Base-by-base conservation (phyloP, 2,888 invertebrate genomes). In the Nomada ferruginata region DNA sequence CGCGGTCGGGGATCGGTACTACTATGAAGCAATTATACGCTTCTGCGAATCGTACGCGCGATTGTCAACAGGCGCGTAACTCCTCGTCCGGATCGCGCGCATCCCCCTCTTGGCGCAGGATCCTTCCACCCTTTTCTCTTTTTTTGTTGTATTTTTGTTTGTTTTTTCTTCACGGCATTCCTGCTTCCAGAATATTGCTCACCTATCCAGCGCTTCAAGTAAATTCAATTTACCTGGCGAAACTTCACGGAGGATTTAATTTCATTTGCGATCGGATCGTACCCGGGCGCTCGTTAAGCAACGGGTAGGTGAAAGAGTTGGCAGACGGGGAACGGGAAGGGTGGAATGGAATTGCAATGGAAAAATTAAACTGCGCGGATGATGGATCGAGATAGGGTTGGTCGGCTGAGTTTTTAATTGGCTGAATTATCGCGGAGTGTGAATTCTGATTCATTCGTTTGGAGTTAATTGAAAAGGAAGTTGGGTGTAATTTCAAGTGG, bases 1-100 rank as follows among this genome's bases (percentile, higher is more conserved):
- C 79, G 61, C 79, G 23, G 65, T 66, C 71, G 52, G 73, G 44
- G 83, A 78, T 76, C 79, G 75, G 61, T 70, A 55, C 77, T 83
- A 80, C 85, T 90, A 91, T 91, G 86, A 91, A 91, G 91, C 91
- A 91, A 91, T 91, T 91, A 91, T 90, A 89, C 89, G 87, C 79
- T 91, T 91, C 90, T 87, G 87, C 88, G 90, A 91, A 90, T 89
- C 86, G 79, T 84, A 82, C 82, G 83, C 79, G 84, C 82, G 87
- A 91, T 91, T 89, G 90, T 91, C 90, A 90, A 90, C 90, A 82
- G 84, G 73, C 88, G 89, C 90, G 89, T 91, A 91, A 91, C 85
- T 87, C 55, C 84, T 75, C 65, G 73, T 71, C 76, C 66, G 61
- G 59, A 26, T 69, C 44, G n/a, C 64, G 63, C 68, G 36, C 36